Evolutionary conservation across 1,140 invertebrate species (phyloP), one percentile per base, ranked within the genome.

Genomic region (Dendrolimus kikuchii): DNA sequence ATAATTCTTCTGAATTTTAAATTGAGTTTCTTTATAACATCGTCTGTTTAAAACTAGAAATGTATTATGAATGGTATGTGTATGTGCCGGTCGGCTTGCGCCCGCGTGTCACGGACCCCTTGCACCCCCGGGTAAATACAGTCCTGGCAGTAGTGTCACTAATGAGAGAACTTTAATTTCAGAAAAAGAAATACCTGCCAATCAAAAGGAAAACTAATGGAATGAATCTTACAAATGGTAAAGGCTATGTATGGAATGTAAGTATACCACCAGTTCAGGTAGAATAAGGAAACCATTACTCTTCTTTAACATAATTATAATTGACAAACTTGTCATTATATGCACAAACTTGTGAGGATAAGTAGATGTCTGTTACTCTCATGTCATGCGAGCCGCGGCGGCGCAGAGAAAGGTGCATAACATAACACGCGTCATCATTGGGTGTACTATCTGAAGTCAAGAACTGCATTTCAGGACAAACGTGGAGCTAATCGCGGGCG

Each of bases 181-280:
- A 7, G 36, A 36, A 41, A 41, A 50, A 41, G 40, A 9, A 8
- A 38, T 41, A 23, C 23, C 23, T 23, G 3, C 40, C n/a, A 51
- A 23, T 43, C 10, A 46, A 41, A 10, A 37, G 39, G n/a, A 57
- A 50, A 50, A 59, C 54, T 0, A 59, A 59, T 9, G 63, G 63
- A 23, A 53, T 66, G 42, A 50, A 46, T 38, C 41, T 65, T 37
- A 43, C 23, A 8, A 55, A 51, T 6, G 47, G 57, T 10, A 23
- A 51, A 2, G 63, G 59, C 7, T 8, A 40, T 41, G 44, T 59
- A 44, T 65, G 63, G 63, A 62, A 59, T 10, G 63, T 65, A 46
- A 62, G 63, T 59, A 38, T 43, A 9, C 47, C 7, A 53, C n/a
- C 23, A 3, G 23, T 23, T 23, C 3, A 23, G 23, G 23, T 23